Percentiles rank a stretch among this genome's conserved stretches.
Conservation (phyloP, 2,113 vertebrate genomes). For the Anas platyrhynchos region DNA sequence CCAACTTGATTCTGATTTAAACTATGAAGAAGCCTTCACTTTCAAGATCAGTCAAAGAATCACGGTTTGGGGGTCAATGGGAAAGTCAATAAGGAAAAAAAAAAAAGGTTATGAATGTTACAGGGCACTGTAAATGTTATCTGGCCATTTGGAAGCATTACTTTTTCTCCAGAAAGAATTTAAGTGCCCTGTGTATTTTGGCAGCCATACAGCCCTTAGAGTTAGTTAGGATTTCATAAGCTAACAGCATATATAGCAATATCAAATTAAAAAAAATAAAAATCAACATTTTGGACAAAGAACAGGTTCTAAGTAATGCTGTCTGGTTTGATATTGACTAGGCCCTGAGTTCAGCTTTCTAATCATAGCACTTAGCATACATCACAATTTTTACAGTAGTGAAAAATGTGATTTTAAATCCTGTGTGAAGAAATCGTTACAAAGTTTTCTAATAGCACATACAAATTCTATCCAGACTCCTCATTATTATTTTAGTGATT, state of each 20-base stretch:
- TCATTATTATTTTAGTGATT: neutral
- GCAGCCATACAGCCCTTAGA: neutral
- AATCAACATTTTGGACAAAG: neutral
- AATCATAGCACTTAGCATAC: neutral
- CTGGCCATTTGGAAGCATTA: neutral
- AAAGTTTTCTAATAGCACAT: neutral
- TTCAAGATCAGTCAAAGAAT: neutral
- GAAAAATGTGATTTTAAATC: slow-evolving; percentile 31
- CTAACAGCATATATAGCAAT: neutral
- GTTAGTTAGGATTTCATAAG: neutral
- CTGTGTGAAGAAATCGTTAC: neutral
- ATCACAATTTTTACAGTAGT: neutral
- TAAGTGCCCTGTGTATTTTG: neutral
- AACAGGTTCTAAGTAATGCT: neutral
- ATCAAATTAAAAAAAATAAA: neutral
- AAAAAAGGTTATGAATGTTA: neutral
- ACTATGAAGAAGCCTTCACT: neutral
- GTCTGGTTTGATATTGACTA: neutral
- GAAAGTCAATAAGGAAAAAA: neutral
- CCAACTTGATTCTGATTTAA: neutral
- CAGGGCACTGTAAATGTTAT: neutral
- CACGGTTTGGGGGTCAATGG: neutral
- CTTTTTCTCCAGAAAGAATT: neutral
- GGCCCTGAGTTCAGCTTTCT: neutral
- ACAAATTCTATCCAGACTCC: neutral